Base-by-base conservation (phyloP, 1,140 invertebrate genomes). In the Leptinotarsa lineolata region DNA sequence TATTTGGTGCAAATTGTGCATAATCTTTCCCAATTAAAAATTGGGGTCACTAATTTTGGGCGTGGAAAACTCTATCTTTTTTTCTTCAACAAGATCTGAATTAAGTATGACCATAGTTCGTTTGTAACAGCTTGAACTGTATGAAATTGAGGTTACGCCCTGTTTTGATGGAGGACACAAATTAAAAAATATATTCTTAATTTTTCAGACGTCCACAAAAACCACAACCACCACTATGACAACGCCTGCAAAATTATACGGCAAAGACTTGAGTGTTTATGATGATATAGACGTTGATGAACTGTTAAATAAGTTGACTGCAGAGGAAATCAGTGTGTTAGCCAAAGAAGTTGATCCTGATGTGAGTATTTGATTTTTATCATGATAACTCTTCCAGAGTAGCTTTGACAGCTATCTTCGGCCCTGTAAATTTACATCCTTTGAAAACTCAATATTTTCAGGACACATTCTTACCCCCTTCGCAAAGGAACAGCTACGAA, bases 301-400 rank as follows among this genome's bases (percentile, higher is more conserved):
- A 79, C 87, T 99, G n/a, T 87, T 99, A 77, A 89, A 94, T 54
- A 95, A 98, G 83, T 89, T 99, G 63, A 94, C 97, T 71, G 90
- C 93, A 16, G 97, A 99, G 85, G 98, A 99, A 88, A 92, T 99
- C 66, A 97, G 97, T 80, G 95, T 99, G 85, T 88, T 99, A 74
- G 97, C 97, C 79, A 97, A 96, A 87, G 97, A 99, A 91, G 97
- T 99, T 74, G 98, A 99, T 89, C 97, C 98, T 78, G 97, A 99
- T 90, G 97, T 99, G 89, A 96, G 95, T 90, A 82, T 12, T 72
- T 30, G 63, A 15, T 72, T 63, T 63, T 63, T 18, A 21, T n/a
- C 3, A 8, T 59, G 30, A 13, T 13, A 54, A 16, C 48, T 54
- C 6, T 54, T 13, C 48, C 16, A 4, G 4, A 48, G 12, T 24